Percentiles rank a stretch among this genome's conserved stretches.
Conservation (phyloP, 2,888 invertebrate genomes). For the Plebejus argus region DNA sequence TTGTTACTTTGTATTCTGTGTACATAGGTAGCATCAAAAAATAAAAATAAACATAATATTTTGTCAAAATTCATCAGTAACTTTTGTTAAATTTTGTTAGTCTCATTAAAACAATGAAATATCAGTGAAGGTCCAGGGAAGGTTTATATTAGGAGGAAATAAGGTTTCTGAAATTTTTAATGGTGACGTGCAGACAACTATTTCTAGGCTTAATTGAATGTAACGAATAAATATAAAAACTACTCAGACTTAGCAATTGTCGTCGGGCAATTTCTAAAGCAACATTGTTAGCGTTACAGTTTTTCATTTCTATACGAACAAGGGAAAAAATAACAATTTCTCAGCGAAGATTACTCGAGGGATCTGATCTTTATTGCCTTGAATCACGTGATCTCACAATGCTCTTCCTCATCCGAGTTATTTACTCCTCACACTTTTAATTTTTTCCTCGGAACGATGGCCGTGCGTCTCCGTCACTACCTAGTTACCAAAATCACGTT, state of each 20-base stretch:
- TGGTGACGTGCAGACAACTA: not conserved
- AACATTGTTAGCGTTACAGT: constrained; percentile 52
- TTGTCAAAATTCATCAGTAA: not conserved
- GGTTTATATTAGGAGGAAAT: not conserved
- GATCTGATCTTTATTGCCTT: constrained; percentile 64
- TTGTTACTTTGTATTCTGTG: not conserved
- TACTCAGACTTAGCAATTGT: not conserved
- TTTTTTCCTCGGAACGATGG: constrained; percentile 62
- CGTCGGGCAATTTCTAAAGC: constrained; percentile 31
- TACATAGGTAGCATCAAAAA: not conserved
- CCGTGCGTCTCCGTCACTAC: constrained; percentile 67
- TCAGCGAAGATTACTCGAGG: constrained; percentile 51
- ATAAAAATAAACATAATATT: not conserved
- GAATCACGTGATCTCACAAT: constrained; percentile 77
- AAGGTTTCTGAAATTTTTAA: not conserved
- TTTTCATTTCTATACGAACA: constrained; percentile 60
- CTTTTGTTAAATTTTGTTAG: not conserved
- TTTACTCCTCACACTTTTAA: constrained; percentile 69
- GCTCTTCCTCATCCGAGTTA: constrained; percentile 74
- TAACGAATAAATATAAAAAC: not conserved
- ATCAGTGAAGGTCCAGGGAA: too few relatives aligned
- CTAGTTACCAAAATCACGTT: constrained; percentile 79
- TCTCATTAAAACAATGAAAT: too few relatives aligned
- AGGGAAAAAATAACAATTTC: constrained; percentile 67
- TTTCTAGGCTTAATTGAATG: not conserved